Conservation (phyloP, 2,113 vertebrate species). For the Cryptotis parvus region DNA sequence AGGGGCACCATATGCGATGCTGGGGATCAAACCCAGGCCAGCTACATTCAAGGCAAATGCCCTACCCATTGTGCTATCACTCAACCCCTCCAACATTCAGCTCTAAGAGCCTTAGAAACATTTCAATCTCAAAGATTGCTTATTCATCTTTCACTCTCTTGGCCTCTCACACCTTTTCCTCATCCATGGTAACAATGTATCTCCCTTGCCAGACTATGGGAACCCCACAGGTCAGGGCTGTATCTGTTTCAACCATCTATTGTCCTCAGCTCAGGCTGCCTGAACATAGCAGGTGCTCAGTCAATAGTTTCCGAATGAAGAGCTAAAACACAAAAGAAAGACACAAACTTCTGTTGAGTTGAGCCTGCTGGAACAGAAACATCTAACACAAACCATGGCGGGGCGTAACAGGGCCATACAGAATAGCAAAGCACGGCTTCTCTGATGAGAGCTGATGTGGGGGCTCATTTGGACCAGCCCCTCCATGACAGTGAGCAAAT, state of each 20-base stretch:
- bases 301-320: constrained; percentile 39
- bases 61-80: neutral
- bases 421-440: constrained; percentile 12
- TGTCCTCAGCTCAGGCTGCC: neutral
- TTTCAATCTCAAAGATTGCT: neutral
- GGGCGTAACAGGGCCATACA: constrained; percentile 1
- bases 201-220: neutral
- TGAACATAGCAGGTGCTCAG: constrained; percentile 16
- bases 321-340: constrained; percentile 19
- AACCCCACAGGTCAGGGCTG: neutral
- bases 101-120: neutral
- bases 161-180: neutral
- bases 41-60: no score
- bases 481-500: constrained; percentile 1
- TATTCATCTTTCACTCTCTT: neutral
- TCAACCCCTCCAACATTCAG: neutral
- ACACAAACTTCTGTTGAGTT: neutral
- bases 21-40: neutral
- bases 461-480: neutral
- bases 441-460: neutral
- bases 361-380: neutral
- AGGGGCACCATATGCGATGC: neutral
- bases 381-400: neutral
- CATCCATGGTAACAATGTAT: neutral
- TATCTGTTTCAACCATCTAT: neutral